phyloP scores from a whole-genome alignment of 2,888 invertebrate genomes.

The Cryptocheilus praepositus region DNA sequence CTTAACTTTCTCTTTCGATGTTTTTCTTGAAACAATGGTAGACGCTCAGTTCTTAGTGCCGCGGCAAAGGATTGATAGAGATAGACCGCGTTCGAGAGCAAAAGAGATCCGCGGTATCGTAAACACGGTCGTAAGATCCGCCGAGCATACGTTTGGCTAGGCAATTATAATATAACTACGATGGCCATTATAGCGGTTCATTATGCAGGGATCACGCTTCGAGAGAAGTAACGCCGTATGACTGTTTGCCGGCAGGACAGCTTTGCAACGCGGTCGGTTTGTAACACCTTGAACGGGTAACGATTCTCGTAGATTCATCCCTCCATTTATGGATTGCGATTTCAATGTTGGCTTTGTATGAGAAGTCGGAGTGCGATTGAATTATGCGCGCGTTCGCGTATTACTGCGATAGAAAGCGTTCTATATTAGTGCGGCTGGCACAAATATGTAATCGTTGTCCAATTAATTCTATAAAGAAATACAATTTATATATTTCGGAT shows the following conservation, averaged over 20 bases:
- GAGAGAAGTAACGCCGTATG: conserved; percentile 3
- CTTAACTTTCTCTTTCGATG: background rate
- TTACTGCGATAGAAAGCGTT: background rate
- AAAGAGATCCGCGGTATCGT: conserved; percentile 16
- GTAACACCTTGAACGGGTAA: conserved; percentile 9
- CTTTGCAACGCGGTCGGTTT: background rate
- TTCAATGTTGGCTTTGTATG: conserved; percentile 23
- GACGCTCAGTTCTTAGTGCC: background rate
- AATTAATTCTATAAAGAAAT: too few relatives aligned
- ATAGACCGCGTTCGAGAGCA: background rate
- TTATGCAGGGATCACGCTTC: conserved; percentile 27
- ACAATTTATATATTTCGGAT: too few relatives aligned
- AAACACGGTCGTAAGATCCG: conserved; percentile 19
- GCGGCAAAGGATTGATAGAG: background rate
- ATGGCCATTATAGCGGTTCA: conserved; percentile 35
- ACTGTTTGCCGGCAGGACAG: conserved; percentile 15
- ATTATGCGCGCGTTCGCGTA: conserved; percentile 4
- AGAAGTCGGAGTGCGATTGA: conserved; percentile 6
- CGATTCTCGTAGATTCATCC: conserved; percentile 15
- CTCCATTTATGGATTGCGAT: conserved; percentile 30
- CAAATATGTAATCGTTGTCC: too few relatives aligned
- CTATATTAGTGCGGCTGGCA: too few relatives aligned
- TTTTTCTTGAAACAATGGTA: conserved; percentile 1
- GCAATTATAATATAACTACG: conserved; percentile 43
- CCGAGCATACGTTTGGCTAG: conserved; percentile 7